A percentile compares a stretch with the other conserved stretches of the same genome.
Evolutionary conservation across 2,797 vertebrate species (phyloP).

Genomic region (Chelon labrosus): DNA sequence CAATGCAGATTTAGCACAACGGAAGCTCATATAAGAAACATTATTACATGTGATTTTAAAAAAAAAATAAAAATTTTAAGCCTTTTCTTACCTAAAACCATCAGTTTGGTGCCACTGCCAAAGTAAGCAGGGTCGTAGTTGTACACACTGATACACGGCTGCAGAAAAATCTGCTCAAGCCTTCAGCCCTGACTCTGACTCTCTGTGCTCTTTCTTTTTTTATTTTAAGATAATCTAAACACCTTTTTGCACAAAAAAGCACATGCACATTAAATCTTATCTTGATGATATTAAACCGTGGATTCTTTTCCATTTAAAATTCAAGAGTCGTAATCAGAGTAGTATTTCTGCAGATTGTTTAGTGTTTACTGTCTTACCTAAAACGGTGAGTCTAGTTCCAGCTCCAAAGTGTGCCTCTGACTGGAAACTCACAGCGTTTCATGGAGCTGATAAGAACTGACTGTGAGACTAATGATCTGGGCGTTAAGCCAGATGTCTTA

Average conservation of each 20-base stretch:
- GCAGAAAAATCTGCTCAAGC: constrained; percentile 45
- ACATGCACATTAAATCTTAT: too few relatives aligned
- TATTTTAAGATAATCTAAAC: background rate
- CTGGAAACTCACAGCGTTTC: constrained; percentile 66
- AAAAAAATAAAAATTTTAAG: too few relatives aligned
- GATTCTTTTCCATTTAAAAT: too few relatives aligned
- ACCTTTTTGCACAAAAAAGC: too few relatives aligned
- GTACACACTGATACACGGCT: constrained; percentile 66
- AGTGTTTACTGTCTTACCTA: constrained; percentile 67
- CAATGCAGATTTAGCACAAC: too few relatives aligned
- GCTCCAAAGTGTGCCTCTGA: too few relatives aligned
- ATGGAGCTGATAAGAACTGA: constrained; percentile 40
- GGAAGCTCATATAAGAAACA: too few relatives aligned
- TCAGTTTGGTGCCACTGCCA: constrained; percentile 71
- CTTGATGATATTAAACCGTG: too few relatives aligned
- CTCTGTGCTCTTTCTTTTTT: background rate
- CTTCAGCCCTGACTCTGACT: background rate
- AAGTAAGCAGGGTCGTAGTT: constrained; percentile 62
- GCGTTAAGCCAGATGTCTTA: constrained; percentile 15
- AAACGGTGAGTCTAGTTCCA: constrained; percentile 84
- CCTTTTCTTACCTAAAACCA: constrained; percentile 68
- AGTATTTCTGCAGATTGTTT: too few relatives aligned
- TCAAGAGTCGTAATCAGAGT: too few relatives aligned
- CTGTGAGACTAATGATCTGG: constrained; percentile 33
- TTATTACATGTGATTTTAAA: too few relatives aligned